Conservation (phyloP, 1,140 invertebrate genomes). For the Probaryconus sp. region DNA sequence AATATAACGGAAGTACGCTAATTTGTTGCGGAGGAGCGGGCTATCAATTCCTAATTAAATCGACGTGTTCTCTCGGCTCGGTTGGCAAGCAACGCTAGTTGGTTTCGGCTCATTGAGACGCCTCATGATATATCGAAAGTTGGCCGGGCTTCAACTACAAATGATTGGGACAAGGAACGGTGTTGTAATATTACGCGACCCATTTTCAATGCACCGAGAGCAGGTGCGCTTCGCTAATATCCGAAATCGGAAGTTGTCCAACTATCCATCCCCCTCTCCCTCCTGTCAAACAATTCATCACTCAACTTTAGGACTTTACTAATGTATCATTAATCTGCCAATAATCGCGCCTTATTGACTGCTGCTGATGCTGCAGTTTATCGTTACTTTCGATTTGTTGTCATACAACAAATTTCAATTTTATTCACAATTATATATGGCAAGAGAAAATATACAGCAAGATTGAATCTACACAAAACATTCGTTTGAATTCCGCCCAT, state of each 20-base stretch:
- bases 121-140: constrained; percentile 71
- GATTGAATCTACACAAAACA: constrained; percentile 31
- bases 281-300: constrained; percentile 28
- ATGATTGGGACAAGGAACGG: constrained; percentile 66
- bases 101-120: constrained; percentile 68
- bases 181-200: constrained; percentile 70
- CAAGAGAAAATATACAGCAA: no score
- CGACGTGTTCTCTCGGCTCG: constrained; percentile 46
- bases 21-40: constrained; percentile 49
- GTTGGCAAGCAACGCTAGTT: constrained; percentile 66
- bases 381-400: no score
- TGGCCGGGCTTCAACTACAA: constrained; percentile 72
- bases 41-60: constrained; percentile 75
- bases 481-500: constrained; percentile 22
- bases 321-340: constrained; percentile 32
- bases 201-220: constrained; percentile 54
- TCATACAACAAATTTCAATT: background rate
- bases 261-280: constrained; percentile 13
- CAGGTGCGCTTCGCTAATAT: constrained; percentile 39
- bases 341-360: constrained; percentile 11
- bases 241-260: constrained; percentile 48
- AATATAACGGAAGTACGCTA: constrained; percentile 33
- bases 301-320: constrained; percentile 14
- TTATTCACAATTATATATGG: constrained; percentile 31
- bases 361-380: no score